phyloP scores from a whole-genome alignment of 2,113 vertebrate species.

The Pseudorectes ferrugineus region DNA sequence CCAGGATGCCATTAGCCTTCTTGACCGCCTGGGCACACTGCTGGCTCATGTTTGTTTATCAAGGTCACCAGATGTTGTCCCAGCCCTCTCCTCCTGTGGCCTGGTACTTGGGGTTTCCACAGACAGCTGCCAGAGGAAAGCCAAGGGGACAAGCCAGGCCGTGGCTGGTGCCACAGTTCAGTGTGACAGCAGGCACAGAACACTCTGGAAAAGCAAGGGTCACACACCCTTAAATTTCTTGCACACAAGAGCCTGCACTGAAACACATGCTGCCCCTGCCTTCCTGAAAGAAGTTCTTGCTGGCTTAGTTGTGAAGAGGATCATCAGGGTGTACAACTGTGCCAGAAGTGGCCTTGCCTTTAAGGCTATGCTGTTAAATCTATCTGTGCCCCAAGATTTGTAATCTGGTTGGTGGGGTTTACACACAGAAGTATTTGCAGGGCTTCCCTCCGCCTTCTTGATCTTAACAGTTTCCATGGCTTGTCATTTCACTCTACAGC shows the following conservation, averaged over 20 bases:
- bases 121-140: neutral
- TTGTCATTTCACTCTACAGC: neutral
- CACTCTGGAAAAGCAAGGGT: neutral
- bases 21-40: neutral
- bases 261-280: neutral
- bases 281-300: neutral
- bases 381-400: fast-evolving
- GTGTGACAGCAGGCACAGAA: neutral
- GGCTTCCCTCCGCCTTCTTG: fast-evolving
- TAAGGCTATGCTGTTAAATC: neutral
- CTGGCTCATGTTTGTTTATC: fast-evolving
- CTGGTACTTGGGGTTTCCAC: neutral
- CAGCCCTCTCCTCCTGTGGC: neutral
- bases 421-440: neutral
- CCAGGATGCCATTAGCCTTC: too few species aligned
- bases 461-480: neutral
- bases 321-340: fast-evolving
- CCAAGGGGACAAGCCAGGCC: too few species aligned
- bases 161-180: fast-evolving
- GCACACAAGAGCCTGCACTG: neutral
- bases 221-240: too few species aligned
- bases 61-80: too few species aligned
- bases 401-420: neutral
- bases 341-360: neutral
- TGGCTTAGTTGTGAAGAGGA: neutral